These are phyloP conservation scores for Sitta europaea DNA, from an alignment of 2,113 vertebrate genomes.

Conservation along the genomic window DNA sequence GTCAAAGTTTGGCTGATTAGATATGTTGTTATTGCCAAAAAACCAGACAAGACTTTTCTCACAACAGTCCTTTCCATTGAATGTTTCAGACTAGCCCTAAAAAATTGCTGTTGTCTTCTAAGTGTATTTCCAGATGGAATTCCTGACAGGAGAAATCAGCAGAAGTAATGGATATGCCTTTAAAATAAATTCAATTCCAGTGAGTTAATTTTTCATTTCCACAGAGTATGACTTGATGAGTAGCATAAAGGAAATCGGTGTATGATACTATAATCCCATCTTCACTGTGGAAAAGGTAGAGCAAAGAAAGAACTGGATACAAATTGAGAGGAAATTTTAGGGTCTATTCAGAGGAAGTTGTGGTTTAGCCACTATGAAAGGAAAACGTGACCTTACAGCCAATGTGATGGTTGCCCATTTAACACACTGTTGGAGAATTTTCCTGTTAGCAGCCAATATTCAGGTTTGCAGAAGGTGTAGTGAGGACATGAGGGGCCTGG, in stretches of 20 bases:
- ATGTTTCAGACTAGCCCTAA: not conserved
- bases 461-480: not conserved
- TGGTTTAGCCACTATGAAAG: not conserved
- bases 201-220: slow-evolving; percentile 31
- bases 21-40: not conserved
- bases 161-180: not conserved
- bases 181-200: slow-evolving; percentile 17
- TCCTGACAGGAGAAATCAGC: slow-evolving; percentile 16
- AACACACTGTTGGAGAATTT: not conserved
- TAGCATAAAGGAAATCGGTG: not conserved
- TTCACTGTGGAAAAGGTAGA: not conserved
- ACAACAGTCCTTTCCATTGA: not conserved
- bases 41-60: not conserved
- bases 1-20: slow-evolving; percentile 6
- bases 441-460: not conserved
- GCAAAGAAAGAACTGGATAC: not conserved
- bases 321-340: not conserved
- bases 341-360: not conserved
- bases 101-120: slow-evolving; percentile 12
- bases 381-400: not conserved
- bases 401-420: not conserved
- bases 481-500: not conserved
- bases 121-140: slow-evolving; percentile 35
- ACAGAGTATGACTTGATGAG: not conserved
- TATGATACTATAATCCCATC: not conserved